phyloP scores from a whole-genome alignment of 2,888 invertebrate species.

The Ceriagrion tenellum region DNA sequence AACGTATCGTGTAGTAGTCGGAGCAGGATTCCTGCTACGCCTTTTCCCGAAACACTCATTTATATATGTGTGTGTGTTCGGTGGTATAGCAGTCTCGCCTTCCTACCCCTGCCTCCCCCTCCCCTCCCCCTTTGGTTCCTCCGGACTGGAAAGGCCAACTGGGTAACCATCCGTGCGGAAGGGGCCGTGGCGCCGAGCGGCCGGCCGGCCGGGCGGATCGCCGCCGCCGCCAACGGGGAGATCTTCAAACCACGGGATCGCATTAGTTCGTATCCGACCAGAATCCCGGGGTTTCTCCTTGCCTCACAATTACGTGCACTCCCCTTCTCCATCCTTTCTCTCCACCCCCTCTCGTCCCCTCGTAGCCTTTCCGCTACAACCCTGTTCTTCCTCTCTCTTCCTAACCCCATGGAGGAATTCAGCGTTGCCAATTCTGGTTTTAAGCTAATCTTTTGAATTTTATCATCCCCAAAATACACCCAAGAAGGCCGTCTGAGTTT shows the following conservation, averaged over 20 bases:
- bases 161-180: slow-evolving; percentile 57
- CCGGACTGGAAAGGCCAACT: slow-evolving; percentile 29
- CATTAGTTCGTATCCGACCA: slow-evolving; percentile 64
- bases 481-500: neutral
- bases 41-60: slow-evolving; percentile 12
- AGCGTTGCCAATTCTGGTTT: neutral
- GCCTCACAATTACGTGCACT: slow-evolving; percentile 62
- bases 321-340: neutral
- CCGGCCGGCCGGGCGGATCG: neutral
- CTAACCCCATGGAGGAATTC: neutral
- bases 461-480: neutral
- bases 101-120: no score
- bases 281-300: slow-evolving; percentile 51
- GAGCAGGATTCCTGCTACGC: neutral
- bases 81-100: neutral
- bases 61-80: neutral
- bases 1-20: neutral
- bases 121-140: neutral
- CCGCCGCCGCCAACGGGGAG: neutral
- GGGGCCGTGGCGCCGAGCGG: neutral
- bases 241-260: slow-evolving; percentile 65
- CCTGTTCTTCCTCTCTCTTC: neutral
- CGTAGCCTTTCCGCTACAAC: neutral
- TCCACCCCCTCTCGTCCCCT: neutral
- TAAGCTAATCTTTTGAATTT: neutral